These are phyloP conservation scores for Axis porcinus DNA, from an alignment of 2,113 vertebrate genomes.

Conservation along the genomic window DNA sequence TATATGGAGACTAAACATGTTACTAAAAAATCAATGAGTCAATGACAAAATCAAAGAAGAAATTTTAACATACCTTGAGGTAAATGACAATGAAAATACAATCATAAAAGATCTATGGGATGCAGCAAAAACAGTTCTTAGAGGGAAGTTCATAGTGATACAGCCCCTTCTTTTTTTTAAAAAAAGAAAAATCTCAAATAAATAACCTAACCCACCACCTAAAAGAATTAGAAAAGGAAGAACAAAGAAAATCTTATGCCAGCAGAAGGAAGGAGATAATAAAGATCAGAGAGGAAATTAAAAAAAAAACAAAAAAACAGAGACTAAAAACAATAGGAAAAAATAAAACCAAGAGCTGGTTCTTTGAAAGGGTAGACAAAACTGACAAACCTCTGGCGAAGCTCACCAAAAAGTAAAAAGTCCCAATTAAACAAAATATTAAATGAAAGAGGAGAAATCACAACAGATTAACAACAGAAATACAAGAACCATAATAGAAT, in stretches of 20 bases:
- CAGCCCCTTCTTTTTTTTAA: not conserved
- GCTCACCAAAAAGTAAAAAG: not conserved
- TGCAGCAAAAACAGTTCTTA: not conserved
- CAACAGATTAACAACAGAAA: not conserved
- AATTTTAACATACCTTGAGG: not conserved
- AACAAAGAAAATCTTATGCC: not conserved
- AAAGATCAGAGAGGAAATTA: not conserved
- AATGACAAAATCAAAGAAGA: not conserved
- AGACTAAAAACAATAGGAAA: not conserved
- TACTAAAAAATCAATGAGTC: not conserved
- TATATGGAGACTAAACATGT: not conserved
- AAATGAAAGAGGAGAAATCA: not conserved
- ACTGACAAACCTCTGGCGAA: not conserved
- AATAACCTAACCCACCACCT: not conserved
- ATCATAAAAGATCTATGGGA: not conserved
- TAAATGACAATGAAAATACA: not conserved
- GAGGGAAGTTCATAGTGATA: not conserved
- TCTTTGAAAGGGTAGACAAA: not conserved
- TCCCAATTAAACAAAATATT: not conserved
- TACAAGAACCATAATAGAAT: not conserved
- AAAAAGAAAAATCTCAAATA: not conserved
- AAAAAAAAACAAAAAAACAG: not conserved
- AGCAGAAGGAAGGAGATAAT: not conserved
- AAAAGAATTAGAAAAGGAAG: not conserved
- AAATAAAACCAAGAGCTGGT: not conserved